Conservation (phyloP, 2,113 vertebrate species). For the Nothocercus nigrocapillus region DNA sequence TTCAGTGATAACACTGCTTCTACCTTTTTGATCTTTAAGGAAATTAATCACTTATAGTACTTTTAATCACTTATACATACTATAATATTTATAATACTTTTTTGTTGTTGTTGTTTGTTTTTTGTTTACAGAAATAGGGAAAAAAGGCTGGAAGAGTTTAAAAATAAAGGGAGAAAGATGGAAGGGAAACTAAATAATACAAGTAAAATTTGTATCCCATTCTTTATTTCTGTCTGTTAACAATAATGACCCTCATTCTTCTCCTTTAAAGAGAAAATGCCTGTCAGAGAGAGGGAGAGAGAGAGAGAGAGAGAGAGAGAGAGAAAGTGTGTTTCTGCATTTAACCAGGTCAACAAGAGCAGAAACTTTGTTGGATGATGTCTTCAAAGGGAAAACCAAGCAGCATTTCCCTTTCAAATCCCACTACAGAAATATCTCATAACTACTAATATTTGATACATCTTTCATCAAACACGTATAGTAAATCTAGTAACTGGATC, state of each 20-base stretch:
- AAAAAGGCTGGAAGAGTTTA: not conserved
- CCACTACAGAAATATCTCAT: not conserved
- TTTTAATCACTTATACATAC: no score
- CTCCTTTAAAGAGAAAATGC: not conserved
- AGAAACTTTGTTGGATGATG: not conserved
- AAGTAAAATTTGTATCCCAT: not conserved
- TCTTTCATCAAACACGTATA: constrained; percentile 25
- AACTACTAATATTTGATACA: not conserved
- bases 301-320: no score
- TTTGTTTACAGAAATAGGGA: no score
- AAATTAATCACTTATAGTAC: not conserved
- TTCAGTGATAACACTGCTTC: not conserved
- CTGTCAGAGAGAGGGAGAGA: not conserved
- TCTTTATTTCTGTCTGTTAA: not conserved
- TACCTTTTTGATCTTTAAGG: not conserved
- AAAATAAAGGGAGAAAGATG: not conserved
- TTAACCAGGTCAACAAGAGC: not conserved
- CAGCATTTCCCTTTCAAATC: not conserved
- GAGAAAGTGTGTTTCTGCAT: not conserved
- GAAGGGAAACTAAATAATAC: not conserved
- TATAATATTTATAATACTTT: no score
- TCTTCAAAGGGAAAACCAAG: not conserved
- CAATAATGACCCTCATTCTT: not conserved
- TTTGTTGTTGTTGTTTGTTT: no score
- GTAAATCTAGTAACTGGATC: not conserved